Conservation (phyloP, 2,888 invertebrate species). For the Cantharis nigra region DNA sequence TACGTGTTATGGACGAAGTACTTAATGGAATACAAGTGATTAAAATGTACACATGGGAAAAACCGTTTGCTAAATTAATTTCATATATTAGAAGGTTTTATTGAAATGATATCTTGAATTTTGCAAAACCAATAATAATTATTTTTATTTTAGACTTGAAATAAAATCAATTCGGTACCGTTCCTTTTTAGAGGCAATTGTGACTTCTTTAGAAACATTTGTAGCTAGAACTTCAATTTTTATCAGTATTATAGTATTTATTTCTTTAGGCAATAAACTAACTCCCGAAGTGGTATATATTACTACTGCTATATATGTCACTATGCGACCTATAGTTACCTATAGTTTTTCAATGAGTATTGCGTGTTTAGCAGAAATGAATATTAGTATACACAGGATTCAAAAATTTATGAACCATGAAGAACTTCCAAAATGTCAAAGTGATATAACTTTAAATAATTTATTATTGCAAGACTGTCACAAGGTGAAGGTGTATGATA, state of each 20-base stretch:
- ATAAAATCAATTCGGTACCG: slow-evolving; percentile 74
- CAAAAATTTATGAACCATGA: slow-evolving; percentile 62
- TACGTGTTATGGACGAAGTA: slow-evolving; percentile 72
- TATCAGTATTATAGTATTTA: slow-evolving; percentile 78
- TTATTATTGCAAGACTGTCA: not conserved
- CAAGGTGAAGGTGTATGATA: not conserved
- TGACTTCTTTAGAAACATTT: slow-evolving; percentile 85
- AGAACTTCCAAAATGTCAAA: slow-evolving; percentile 52
- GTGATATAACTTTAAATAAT: slow-evolving; percentile 1
- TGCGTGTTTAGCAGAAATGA: slow-evolving; percentile 78
- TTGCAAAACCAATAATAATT: not conserved
- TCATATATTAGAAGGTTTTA: slow-evolving; percentile 68
- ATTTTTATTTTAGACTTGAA: slow-evolving; percentile 61
- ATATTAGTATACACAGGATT: slow-evolving; percentile 74
- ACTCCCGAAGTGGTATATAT: slow-evolving; percentile 86
- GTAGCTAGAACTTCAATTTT: slow-evolving; percentile 87
- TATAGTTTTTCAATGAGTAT: slow-evolving; percentile 91
- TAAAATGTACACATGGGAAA: slow-evolving; percentile 97
- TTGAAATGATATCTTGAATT: not conserved
- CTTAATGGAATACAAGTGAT: slow-evolving; percentile 83
- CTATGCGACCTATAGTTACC: slow-evolving; percentile 84
- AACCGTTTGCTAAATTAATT: slow-evolving; percentile 83
- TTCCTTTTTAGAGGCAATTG: slow-evolving; percentile 75
- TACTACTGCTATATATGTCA: slow-evolving; percentile 88
- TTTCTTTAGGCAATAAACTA: slow-evolving; percentile 71